Evolutionary conservation across 2,797 vertebrate species (phyloP), one percentile per base, ranked within the genome.

Genomic region (Corythornis leucogaster): DNA sequence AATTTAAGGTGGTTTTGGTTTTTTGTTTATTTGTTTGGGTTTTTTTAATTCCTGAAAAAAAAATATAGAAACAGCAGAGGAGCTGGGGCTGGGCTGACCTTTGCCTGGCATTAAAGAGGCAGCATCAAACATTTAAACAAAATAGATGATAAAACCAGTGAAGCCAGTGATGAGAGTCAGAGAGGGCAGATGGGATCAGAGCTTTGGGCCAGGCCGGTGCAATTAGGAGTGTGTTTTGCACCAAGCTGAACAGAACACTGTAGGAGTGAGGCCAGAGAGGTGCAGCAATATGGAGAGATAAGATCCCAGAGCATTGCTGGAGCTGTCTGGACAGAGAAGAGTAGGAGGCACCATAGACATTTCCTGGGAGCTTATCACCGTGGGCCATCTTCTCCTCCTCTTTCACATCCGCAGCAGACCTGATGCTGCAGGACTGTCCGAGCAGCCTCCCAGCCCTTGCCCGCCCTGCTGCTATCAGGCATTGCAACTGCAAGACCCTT

Each of bases 271-370:
- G 87, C 92, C 85, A 42, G 73, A 85, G 83, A 80, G 57, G 71
- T 90, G 91, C 91, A 90, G 88, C 88, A 96, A 93, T 63, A 82
- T 6, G 2, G 62, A 69, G 88, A 96, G 95, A 95, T 94, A 95
- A 95, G 92, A 95, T 91, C 92, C 95, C 1, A 1, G 62, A 89
- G 77, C 15, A 5, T 82, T 15, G 62, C 88, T 90, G 93, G 81
- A 93, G 90, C 88, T 93, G 95, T 95, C 93, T 96, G 90, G 95
- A 95, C 93, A 87, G 81, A 84, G 88, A 20, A 75, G 91, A 95
- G 93, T 90, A 95, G 90, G 88, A 92, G 92, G 88, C 90, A 95
- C 90, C 86, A 63, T 70, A 94, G 95, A 94, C 93, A 95, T 96
- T 87, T 92, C 83, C 81, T 64, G 93, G 88, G 85, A 93, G 35